Evolutionary conservation across 2,113 vertebrate species (phyloP).

Genomic region (Ancistrus triradiatus): DNA sequence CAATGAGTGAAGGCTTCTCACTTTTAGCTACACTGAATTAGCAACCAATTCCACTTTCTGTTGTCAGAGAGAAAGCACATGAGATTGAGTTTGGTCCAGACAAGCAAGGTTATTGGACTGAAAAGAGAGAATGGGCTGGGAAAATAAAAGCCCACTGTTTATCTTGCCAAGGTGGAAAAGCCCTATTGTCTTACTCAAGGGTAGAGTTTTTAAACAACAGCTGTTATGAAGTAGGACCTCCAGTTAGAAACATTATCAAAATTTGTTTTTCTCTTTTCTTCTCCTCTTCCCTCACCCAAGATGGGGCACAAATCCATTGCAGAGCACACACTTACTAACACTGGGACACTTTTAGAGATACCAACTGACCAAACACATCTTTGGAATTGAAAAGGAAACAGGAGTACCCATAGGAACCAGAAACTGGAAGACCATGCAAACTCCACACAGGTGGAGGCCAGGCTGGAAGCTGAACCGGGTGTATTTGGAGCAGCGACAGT

Average conservation of each 20-base stretch:
- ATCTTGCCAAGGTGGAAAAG: slow-evolving; percentile 54
- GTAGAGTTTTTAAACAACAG: slow-evolving; percentile 55
- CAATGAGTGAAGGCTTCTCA: slow-evolving; percentile 48
- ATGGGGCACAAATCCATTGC: too few relatives aligned
- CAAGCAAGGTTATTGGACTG: slow-evolving; percentile 55
- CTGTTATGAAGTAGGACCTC: slow-evolving; percentile 34
- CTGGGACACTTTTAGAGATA: too few relatives aligned
- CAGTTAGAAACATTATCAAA: too few relatives aligned
- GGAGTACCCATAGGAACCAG: too few relatives aligned
- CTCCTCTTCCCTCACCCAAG: background rate
- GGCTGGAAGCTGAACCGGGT: too few relatives aligned
- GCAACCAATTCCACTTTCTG: slow-evolving; percentile 41
- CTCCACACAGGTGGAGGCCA: too few relatives aligned
- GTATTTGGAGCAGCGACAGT: too few relatives aligned
- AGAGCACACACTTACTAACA: too few relatives aligned
- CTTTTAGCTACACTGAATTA: slow-evolving; percentile 56
- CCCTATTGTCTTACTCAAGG: slow-evolving; percentile 62
- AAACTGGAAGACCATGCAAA: too few relatives aligned
- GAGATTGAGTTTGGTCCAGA: slow-evolving; percentile 64
- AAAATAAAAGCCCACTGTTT: slow-evolving; percentile 47
- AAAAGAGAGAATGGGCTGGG: slow-evolving; percentile 35
- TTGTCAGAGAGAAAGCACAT: slow-evolving; percentile 58
- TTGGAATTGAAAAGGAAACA: too few relatives aligned
- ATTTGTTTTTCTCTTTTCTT: background rate
- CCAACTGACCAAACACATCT: too few relatives aligned